Evolutionary conservation across 2,797 vertebrate genomes (phyloP).

Genomic region (Yasuhikotakia modesta): DNA sequence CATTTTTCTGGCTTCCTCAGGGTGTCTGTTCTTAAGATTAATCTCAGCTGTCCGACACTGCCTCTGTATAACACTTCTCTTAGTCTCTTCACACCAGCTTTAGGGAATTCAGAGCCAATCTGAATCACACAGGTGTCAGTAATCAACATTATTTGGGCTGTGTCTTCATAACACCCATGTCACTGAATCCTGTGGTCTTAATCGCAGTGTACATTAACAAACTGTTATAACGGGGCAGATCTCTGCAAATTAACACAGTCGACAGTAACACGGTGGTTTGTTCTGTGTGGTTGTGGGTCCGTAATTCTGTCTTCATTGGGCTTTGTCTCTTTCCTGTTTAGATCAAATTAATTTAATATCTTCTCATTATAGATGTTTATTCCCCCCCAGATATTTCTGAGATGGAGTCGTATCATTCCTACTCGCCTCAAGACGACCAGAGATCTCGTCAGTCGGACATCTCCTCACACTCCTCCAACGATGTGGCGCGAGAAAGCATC

Average conservation of each 20-base stretch:
- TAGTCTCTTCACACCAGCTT: slow-evolving; percentile 33
- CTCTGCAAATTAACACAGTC: slow-evolving; percentile 55
- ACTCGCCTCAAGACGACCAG: slow-evolving; percentile 86
- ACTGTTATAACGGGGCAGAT: slow-evolving; percentile 62
- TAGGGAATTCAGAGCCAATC: slow-evolving; percentile 12
- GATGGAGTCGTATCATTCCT: slow-evolving; percentile 91
- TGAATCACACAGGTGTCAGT: slow-evolving; percentile 13
- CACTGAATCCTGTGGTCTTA: slow-evolving; percentile 17
- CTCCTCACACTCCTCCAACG: slow-evolving; percentile 89
- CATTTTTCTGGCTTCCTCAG: slow-evolving; percentile 39
- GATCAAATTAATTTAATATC: not conserved
- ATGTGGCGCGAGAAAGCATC: slow-evolving; percentile 81
- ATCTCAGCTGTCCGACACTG: slow-evolving; percentile 33
- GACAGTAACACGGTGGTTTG: slow-evolving; percentile 50
- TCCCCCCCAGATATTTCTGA: slow-evolving; percentile 87
- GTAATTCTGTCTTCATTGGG: slow-evolving; percentile 48
- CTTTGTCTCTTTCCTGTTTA: slow-evolving; percentile 46
- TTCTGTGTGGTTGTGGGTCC: slow-evolving; percentile 51
- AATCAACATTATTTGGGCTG: not conserved
- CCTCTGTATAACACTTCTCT: slow-evolving; percentile 58
- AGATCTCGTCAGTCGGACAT: slow-evolving; percentile 85
- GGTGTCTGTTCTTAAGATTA: slow-evolving; percentile 37
- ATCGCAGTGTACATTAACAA: not conserved
- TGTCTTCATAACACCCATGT: not conserved
- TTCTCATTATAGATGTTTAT: slow-evolving; percentile 36